These are phyloP conservation scores for Leptodirus hochenwartii DNA, from an alignment of 2,888 invertebrate species.

Conservation along the genomic window DNA sequence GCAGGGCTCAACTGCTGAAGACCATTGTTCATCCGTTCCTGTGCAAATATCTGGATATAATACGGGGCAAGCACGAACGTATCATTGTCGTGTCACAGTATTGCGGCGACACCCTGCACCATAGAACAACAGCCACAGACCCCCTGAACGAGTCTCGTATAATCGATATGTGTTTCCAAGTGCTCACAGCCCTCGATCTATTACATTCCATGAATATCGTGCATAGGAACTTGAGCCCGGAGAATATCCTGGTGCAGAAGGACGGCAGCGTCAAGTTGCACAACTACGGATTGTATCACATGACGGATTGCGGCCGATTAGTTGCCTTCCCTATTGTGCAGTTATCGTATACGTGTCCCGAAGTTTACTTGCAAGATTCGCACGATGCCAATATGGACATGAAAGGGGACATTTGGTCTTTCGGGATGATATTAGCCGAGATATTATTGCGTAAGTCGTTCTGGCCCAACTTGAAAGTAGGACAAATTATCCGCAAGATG, in stretches of 20 bases:
- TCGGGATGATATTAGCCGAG: conserved; percentile 81
- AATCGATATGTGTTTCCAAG: conserved; percentile 49
- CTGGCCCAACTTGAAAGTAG: conserved; percentile 57
- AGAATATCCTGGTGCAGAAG: conserved; percentile 62
- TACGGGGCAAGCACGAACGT: conserved; percentile 81
- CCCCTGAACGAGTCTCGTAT: conserved; percentile 32
- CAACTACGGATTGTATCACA: conserved; percentile 84
- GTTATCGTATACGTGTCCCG: conserved; percentile 66
- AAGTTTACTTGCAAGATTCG: conserved; percentile 51
- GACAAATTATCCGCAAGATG: conserved; percentile 55
- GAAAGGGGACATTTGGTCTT: conserved; percentile 83
- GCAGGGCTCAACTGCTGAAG: conserved; percentile 68
- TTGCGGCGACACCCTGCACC: conserved; percentile 34
- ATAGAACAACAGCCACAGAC: too few relatives aligned
- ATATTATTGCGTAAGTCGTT: conserved; percentile 48
- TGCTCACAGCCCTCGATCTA: conserved; percentile 50
- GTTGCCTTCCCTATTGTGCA: conserved; percentile 82
- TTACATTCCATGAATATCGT: conserved; percentile 56
- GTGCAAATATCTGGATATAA: conserved; percentile 79
- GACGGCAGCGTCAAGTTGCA: conserved; percentile 64
- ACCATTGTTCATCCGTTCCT: conserved; percentile 63
- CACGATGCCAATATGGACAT: conserved; percentile 32
- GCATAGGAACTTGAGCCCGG: conserved; percentile 63
- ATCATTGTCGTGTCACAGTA: conserved; percentile 71
- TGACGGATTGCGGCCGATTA: conserved; percentile 73